These are phyloP conservation scores for Gortyna flavago DNA, from an alignment of 2,888 invertebrate genomes.

Conservation along the genomic window DNA sequence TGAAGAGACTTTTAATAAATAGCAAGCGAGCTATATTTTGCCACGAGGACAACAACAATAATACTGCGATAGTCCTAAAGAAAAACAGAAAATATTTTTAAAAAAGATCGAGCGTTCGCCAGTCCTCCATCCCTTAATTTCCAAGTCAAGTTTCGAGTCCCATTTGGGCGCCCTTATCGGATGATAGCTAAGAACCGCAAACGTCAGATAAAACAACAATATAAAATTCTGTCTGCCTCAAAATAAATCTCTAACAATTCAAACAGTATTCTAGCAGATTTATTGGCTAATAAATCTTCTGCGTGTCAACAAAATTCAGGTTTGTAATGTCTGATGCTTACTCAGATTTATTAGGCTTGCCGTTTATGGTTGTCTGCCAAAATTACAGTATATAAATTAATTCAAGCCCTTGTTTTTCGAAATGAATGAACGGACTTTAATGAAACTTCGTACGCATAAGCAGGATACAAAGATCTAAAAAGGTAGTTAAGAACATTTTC, in stretches of 20 bases:
- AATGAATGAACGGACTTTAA: no score
- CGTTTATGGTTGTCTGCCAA: slow-evolving; percentile 38
- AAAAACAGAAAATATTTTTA: background rate
- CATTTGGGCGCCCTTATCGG: slow-evolving; percentile 46
- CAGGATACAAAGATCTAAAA: no score
- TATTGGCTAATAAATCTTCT: slow-evolving; percentile 58
- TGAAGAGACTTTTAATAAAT: background rate
- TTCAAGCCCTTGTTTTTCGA: no score
- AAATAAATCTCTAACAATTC: slow-evolving; percentile 57
- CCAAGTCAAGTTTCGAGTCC: slow-evolving; percentile 42
- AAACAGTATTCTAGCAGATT: slow-evolving; percentile 46
- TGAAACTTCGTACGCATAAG: no score
- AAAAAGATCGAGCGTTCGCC: slow-evolving; percentile 3
- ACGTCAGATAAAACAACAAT: slow-evolving; percentile 39
- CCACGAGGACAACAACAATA: background rate
- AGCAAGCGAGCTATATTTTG: background rate
- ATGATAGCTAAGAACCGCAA: slow-evolving; percentile 45
- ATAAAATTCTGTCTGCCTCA: slow-evolving; percentile 39
- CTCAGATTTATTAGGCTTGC: slow-evolving; percentile 49
- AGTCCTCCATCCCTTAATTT: slow-evolving; percentile 25
- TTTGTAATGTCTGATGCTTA: slow-evolving; percentile 49
- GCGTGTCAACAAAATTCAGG: slow-evolving; percentile 59
- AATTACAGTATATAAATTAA: slow-evolving; percentile 23
- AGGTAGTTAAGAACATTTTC: no score
- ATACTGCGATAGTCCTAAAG: slow-evolving; percentile 2